Conservation (phyloP, 2,797 vertebrate genomes). For the Coilia nasus region DNA sequence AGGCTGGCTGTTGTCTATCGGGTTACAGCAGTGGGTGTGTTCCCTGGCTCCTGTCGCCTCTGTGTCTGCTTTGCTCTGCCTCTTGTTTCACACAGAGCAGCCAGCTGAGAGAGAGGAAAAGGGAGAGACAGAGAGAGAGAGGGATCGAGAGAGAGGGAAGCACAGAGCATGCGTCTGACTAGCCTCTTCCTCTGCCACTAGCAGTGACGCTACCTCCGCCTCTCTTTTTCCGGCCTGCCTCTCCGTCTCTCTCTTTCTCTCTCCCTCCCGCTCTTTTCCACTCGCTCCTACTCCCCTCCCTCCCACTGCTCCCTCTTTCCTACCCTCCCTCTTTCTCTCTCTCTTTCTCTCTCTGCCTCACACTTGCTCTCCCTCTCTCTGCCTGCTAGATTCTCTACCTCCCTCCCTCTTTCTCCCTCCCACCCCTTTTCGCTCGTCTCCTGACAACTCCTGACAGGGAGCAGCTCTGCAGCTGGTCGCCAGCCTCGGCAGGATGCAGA, state of each 20-base stretch:
- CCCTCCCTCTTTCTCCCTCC: conserved; percentile 33
- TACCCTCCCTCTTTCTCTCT: conserved; percentile 32
- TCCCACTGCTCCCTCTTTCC: conserved; percentile 31
- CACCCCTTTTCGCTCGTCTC: conserved; percentile 27
- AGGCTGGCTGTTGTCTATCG: conserved; percentile 73
- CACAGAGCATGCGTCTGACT: conserved; percentile 64
- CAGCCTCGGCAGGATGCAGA: conserved; percentile 64
- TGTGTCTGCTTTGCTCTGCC: conserved; percentile 72
- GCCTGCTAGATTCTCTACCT: not conserved
- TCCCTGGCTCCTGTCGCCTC: conserved; percentile 75
- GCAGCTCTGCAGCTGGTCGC: conserved; percentile 68
- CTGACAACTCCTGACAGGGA: conserved; percentile 58
- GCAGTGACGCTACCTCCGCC: conserved; percentile 47
- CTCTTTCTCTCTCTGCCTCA: conserved; percentile 23
- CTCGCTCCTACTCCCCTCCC: conserved; percentile 7
- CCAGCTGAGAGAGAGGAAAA: conserved; percentile 44
- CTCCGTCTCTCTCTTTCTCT: conserved; percentile 26
- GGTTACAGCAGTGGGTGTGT: conserved; percentile 81
- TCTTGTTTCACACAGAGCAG: conserved; percentile 60
- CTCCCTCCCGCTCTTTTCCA: conserved; percentile 26
- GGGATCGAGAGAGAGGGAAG: conserved; percentile 30
- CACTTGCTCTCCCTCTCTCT: conserved; percentile 34
- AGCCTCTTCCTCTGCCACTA: conserved; percentile 64
- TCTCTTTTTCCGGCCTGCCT: conserved; percentile 47
- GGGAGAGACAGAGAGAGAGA: not conserved